Evolutionary conservation across 2,888 invertebrate genomes (phyloP).

Genomic region (Muschampia staudingeri): DNA sequence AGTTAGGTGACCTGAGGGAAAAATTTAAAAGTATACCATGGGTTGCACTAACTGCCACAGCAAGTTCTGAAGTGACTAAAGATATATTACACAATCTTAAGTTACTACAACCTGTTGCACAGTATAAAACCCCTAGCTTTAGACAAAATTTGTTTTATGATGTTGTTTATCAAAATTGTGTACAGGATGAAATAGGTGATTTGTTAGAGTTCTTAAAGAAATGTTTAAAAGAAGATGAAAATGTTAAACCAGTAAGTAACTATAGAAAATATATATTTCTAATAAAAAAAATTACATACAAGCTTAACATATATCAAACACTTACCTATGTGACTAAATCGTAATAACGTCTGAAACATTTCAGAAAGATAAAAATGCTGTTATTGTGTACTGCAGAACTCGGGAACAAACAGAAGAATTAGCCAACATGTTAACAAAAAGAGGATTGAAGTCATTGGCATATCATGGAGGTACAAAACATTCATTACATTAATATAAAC

Average conservation of each 20-base stretch:
- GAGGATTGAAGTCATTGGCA: constrained; percentile 94
- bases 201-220: constrained; percentile 94
- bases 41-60: constrained; percentile 99
- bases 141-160: constrained; percentile 98
- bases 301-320: background rate
- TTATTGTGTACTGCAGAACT: constrained; percentile 98
- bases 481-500: background rate
- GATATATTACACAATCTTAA: constrained; percentile 96
- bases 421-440: constrained; percentile 93
- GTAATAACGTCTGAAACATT: constrained; percentile 67
- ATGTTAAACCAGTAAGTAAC: constrained; percentile 86
- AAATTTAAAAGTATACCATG: constrained; percentile 94
- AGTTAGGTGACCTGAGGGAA: constrained; percentile 93
- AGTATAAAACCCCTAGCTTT: constrained; percentile 97
- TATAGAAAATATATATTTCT: background rate
- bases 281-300: background rate
- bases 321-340: background rate
- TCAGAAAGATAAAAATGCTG: constrained; percentile 92
- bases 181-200: constrained; percentile 96
- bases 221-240: constrained; percentile 92
- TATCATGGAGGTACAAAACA: constrained; percentile 96
- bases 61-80: constrained; percentile 94
- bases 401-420: constrained; percentile 97
- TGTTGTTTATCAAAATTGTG: constrained; percentile 96
- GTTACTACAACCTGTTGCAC: constrained; percentile 92